Conservation (phyloP, 2,888 invertebrate genomes). For the Tortrix viridana region DNA sequence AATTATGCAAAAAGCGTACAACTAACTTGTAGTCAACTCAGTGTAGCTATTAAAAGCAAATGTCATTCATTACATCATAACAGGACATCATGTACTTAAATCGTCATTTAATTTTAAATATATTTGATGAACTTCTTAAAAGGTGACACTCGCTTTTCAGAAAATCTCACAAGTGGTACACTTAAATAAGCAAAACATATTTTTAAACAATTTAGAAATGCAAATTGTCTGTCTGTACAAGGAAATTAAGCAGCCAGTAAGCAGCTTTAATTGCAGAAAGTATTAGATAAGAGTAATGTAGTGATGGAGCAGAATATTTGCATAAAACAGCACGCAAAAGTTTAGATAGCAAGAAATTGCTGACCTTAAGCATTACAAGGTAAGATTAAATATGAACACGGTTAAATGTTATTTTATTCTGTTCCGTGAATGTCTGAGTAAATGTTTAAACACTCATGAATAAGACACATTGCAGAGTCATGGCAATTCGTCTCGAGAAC, state of each 20-base stretch:
- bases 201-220: slow-evolving; percentile 8
- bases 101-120: too few species aligned
- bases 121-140: too few species aligned
- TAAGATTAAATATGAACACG: slow-evolving; percentile 21
- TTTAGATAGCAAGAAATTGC: slow-evolving; percentile 16
- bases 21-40: too few species aligned
- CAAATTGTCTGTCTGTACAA: slow-evolving; percentile 1
- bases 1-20: too few species aligned
- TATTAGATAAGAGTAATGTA: slow-evolving; percentile 22
- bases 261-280: slow-evolving; percentile 14
- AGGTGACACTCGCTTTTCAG: slow-evolving; percentile 9
- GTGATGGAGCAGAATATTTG: slow-evolving; percentile 23
- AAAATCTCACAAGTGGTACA: slow-evolving; percentile 15
- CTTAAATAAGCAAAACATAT: not conserved
- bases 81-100: too few species aligned
- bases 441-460: slow-evolving; percentile 18
- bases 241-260: slow-evolving; percentile 12
- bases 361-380: slow-evolving; percentile 28
- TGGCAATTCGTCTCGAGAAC: slow-evolving; percentile 16
- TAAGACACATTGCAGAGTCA: slow-evolving; percentile 29
- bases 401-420: slow-evolving; percentile 26
- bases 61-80: too few species aligned
- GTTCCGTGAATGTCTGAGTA: slow-evolving; percentile 25
- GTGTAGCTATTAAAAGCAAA: too few species aligned
- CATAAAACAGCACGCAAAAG: slow-evolving; percentile 31